Base-by-base conservation (phyloP, 2,888 invertebrate genomes). In the Hemithea aestivaria region DNA sequence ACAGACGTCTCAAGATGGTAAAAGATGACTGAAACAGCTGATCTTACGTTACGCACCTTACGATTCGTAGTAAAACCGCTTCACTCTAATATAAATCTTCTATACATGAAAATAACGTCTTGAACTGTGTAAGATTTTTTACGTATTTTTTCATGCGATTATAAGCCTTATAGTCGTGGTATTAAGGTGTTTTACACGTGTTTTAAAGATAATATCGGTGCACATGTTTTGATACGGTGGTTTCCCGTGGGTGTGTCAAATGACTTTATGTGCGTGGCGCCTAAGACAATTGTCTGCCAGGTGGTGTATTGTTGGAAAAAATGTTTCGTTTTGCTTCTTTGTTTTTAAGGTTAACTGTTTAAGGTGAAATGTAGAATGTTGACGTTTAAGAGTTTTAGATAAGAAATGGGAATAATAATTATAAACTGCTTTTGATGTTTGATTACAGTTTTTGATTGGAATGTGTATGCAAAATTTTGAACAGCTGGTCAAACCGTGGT, bases 141-240 rank as follows among this genome's bases (percentile, higher is more conserved):
- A 36, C n/a, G 11, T 10, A 7, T 1, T 16, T 10, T 35, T 9
- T 8, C 27, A 35, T 26, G 12, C 20, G 1, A 41, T 22, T 41
- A 40, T 28, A 24, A 34, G 25, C 28, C 24, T 10, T 49, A 45
- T 28, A 7, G 6, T 6, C n/a, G 9, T 10, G 0, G 2, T 0
- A 4, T 23, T 16, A 44, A 21, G 30, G 42, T 40, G 2, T 6
- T 26, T 45, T 45, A 67, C 77, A 78, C 76, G 77, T 81, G 78
- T 75, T 64, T 44, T 39, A 43, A 59, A 70, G 78, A 79, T 79
- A 69, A 49, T 56, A 79, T 81, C 78, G 38, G 54, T 68, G 61
- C 82, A 81, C 79, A 81, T 84, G 83, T 63, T 77, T 78, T 79
- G 81, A 82, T 84, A 76, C 75, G 77, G 62, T 73, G 72, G 73